Percentiles rank a stretch among this genome's conserved stretches.
Evolutionary conservation across 1,140 invertebrate species (phyloP).

Genomic region (Anoplolepis gracilipes): DNA sequence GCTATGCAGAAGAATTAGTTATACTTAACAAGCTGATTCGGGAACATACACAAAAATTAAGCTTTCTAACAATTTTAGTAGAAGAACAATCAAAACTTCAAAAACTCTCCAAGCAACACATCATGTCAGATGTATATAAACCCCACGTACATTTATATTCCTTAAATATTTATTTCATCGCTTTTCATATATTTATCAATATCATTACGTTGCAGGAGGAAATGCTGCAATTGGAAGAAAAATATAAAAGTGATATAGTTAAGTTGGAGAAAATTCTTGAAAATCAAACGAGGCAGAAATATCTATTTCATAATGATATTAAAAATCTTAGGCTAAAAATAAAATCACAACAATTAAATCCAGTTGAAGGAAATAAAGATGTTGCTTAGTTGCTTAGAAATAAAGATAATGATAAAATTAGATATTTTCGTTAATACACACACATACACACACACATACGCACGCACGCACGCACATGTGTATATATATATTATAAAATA

Average conservation of each 20-base stretch:
- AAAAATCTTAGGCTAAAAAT: slow-evolving; percentile 76
- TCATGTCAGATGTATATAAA: slow-evolving; percentile 73
- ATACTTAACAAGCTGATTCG: slow-evolving; percentile 84
- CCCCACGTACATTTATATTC: not conserved
- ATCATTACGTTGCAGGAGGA: slow-evolving; percentile 69
- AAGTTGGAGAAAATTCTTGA: slow-evolving; percentile 74
- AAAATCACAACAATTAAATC: slow-evolving; percentile 14
- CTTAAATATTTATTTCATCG: slow-evolving; percentile 12
- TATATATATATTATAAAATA: slow-evolving; percentile 4
- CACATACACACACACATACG: not conserved
- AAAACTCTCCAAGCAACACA: slow-evolving; percentile 78
- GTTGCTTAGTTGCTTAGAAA: not conserved
- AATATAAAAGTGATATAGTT: slow-evolving; percentile 71
- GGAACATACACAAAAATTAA: slow-evolving; percentile 87
- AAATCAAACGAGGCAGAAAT: slow-evolving; percentile 76
- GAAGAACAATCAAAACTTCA: slow-evolving; percentile 86
- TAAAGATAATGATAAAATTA: slow-evolving; percentile 22
- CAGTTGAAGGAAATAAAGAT: not conserved
- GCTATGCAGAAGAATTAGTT: slow-evolving; percentile 79
- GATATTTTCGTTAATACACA: not conserved
- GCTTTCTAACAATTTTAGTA: slow-evolving; percentile 86
- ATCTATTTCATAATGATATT: slow-evolving; percentile 76
- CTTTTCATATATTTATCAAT: slow-evolving; percentile 16
- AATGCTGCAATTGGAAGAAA: slow-evolving; percentile 68
- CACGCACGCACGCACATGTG: too few species aligned